Base-by-base conservation (phyloP, 2,797 vertebrate species). In the Cottoperca gobio region DNA sequence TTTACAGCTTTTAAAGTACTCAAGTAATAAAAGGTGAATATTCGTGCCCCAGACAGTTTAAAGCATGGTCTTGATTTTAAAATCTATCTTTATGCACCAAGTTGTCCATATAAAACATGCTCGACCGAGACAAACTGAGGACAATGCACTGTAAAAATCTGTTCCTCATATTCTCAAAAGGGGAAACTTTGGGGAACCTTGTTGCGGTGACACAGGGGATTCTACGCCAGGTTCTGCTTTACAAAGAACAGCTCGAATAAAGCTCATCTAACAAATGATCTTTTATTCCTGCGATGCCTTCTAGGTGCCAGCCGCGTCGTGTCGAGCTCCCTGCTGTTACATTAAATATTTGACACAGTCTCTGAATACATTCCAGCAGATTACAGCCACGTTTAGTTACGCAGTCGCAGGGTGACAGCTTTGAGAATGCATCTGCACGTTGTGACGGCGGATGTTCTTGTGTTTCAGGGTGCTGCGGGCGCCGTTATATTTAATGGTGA, bases 201-300 rank as follows among this genome's bases (percentile, higher is more conserved):
- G 33, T 23, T 21, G 13, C 4, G 0, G 40, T 37, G 42, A 80
- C 26, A 40, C 21, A 12, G 42, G 14, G 8, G 16, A 37, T 61
- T 40, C 10, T 23, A 8, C 61, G 23, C 26, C 23, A n/a, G 5
- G 19, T 26, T 61, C 64, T 48, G 58, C 53, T 73, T 69, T 65
- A 55, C 61, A 69, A 63, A 75, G 49, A 79, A 63, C 78, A 78
- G 73, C 66, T 77, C 11, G 19, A 74, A 49, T 42, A 57, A 69
- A 65, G 53, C 73, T 75, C 67, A 78, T 84, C 76, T 50, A 66
- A 83, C 63, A 74, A 84, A 86, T 76, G 11, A 87, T 78, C 49
- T 61, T 63, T 43, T 69, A 40, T 54, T 55, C 53, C 66, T 7
- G 52, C 26, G 5, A 57, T 19, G 63, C 52, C 48, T 79, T 76